Conservation (phyloP, 2,797 vertebrate species). For the Oreochromis grahami region DNA sequence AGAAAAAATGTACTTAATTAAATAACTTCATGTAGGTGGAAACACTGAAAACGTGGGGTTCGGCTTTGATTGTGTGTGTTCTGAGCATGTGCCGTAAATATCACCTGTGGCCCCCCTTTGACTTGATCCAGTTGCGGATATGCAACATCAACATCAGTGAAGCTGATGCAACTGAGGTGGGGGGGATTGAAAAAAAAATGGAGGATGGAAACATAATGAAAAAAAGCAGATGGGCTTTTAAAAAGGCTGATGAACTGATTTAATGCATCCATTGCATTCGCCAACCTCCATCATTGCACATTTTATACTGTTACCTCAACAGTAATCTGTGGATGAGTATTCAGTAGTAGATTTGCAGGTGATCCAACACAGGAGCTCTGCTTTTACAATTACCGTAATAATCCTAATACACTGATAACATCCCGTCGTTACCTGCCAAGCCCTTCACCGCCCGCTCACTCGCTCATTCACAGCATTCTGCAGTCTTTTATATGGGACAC, state of each 20-base stretch:
- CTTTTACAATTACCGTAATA: constrained; percentile 38
- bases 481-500: constrained; percentile 39
- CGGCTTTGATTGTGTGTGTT: neutral
- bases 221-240: constrained; percentile 29
- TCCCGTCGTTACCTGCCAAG: constrained; percentile 31
- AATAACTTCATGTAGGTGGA: constrained; percentile 21
- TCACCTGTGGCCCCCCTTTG: constrained; percentile 17
- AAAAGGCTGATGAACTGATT: constrained; percentile 47
- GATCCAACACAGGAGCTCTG: constrained; percentile 52
- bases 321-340: constrained; percentile 47
- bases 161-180: neutral
- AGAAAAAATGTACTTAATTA: neutral
- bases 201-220: constrained; percentile 2
- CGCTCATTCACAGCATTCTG: constrained; percentile 20
- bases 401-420: constrained; percentile 25
- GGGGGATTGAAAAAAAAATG: neutral
- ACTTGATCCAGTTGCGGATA: constrained; percentile 33
- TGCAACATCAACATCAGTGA: constrained; percentile 6
- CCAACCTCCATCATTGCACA: constrained; percentile 57
- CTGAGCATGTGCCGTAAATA: constrained; percentile 1
- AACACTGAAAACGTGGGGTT: constrained; percentile 36
- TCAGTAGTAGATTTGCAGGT: constrained; percentile 74
- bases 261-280: constrained; percentile 37
- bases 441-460: constrained; percentile 44
- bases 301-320: constrained; percentile 36